phyloP scores from a whole-genome alignment of 1,140 invertebrate species.

The Drosophila obscura region DNA sequence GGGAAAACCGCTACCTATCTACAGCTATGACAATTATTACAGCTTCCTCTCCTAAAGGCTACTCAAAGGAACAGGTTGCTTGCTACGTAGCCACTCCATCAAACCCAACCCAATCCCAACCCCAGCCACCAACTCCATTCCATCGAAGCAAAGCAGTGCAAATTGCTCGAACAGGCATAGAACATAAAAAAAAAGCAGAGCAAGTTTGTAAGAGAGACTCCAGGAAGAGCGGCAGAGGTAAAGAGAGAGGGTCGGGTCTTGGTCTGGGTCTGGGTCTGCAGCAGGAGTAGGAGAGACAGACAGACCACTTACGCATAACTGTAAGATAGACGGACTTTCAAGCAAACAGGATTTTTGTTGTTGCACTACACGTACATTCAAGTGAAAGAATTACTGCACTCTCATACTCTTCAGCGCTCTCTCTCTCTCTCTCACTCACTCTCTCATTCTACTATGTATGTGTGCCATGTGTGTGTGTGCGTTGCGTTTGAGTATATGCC shows the following conservation, averaged over 20 bases:
- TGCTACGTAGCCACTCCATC: slow-evolving; percentile 29
- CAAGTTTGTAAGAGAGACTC: slow-evolving; percentile 53
- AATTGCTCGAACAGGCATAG: slow-evolving; percentile 59
- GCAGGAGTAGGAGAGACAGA: slow-evolving; percentile 7
- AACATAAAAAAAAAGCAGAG: slow-evolving; percentile 67
- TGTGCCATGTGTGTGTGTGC: slow-evolving; percentile 3
- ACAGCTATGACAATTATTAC: slow-evolving; percentile 69
- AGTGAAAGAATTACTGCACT: slow-evolving; percentile 52
- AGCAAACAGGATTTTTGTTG: slow-evolving; percentile 70
- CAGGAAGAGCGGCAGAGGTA: not conserved
- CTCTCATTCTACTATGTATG: slow-evolving; percentile 14
- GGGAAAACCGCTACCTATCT: slow-evolving; percentile 58
- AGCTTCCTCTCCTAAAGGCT: slow-evolving; percentile 36
- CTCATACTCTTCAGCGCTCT: not conserved
- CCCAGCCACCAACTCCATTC: not conserved
- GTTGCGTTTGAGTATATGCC: slow-evolving; percentile 24
- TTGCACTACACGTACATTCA: slow-evolving; percentile 35
- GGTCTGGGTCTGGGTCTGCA: too few relatives aligned
- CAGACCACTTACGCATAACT: slow-evolving; percentile 76
- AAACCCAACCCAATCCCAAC: slow-evolving; percentile 1
- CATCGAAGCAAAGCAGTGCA: slow-evolving; percentile 55
- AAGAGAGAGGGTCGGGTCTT: slow-evolving; percentile 23
- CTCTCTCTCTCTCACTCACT: not conserved
- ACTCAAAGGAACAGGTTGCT: slow-evolving; percentile 52
- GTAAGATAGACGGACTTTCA: slow-evolving; percentile 67